These are phyloP conservation scores for Callithrix jacchus DNA, from an alignment of 2,113 vertebrate genomes.

Conservation along the genomic window DNA sequence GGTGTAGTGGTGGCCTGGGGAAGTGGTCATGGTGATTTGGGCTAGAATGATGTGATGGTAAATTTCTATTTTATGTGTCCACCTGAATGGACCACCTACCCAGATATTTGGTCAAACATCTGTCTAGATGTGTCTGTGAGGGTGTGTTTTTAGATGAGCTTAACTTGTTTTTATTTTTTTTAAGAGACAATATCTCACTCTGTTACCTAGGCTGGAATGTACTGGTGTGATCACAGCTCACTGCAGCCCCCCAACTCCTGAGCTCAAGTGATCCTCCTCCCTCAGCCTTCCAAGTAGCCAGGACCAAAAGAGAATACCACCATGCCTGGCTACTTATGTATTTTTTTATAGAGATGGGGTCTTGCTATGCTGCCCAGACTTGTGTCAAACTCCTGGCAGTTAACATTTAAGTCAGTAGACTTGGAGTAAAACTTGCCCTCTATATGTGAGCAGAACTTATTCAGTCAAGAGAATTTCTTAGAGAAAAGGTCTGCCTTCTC, in stretches of 20 bases:
- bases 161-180: not conserved
- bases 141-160: not conserved
- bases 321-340: not conserved
- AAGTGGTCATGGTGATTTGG: accelerated
- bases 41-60: accelerated
- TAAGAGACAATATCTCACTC: not conserved
- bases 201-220: not conserved
- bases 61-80: accelerated
- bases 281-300: not conserved
- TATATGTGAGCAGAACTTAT: accelerated
- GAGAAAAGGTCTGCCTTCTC: not conserved
- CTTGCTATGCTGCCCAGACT: not conserved
- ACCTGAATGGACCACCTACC: no score
- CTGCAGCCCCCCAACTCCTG: not conserved
- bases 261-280: not conserved
- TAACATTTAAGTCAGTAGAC: not conserved
- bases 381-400: not conserved
- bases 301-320: not conserved
- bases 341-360: not conserved
- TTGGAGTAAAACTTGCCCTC: not conserved
- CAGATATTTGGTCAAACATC: not conserved
- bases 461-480: not conserved
- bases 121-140: not conserved
- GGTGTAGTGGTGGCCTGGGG: accelerated
- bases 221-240: not conserved